A percentile compares a stretch with the other conserved stretches of the same genome.
Evolutionary conservation across 2,888 invertebrate species (phyloP).

Genomic region (Muschampia plurimacula): DNA sequence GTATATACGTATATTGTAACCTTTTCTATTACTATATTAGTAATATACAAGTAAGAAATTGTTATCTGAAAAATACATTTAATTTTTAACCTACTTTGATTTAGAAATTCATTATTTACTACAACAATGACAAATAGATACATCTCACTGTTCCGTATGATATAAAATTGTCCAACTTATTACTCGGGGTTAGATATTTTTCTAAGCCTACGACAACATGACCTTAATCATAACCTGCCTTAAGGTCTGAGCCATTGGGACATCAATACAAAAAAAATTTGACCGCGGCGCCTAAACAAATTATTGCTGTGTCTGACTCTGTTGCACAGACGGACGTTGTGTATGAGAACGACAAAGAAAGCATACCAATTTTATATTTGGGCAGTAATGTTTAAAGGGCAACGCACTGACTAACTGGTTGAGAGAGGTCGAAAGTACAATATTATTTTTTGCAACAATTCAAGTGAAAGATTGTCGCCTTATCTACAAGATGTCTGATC

Average conservation of each 20-base stretch:
- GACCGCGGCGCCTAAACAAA: constrained; percentile 67
- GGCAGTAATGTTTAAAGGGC: constrained; percentile 73
- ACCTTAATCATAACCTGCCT: constrained; percentile 82
- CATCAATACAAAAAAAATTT: constrained; percentile 69
- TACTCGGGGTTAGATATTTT: constrained; percentile 25
- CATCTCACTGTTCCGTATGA: too few relatives aligned
- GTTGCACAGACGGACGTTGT: constrained; percentile 52
- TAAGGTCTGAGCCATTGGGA: constrained; percentile 74
- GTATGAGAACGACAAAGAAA: constrained; percentile 60
- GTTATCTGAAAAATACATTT: not conserved
- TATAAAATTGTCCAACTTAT: not conserved
- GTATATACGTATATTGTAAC: too few relatives aligned
- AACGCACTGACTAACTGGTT: constrained; percentile 80
- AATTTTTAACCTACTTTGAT: too few relatives aligned
- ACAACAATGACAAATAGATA: too few relatives aligned
- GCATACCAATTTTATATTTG: constrained; percentile 73
- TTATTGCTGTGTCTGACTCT: constrained; percentile 55
- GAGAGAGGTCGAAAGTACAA: constrained; percentile 83
- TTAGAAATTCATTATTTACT: too few relatives aligned
- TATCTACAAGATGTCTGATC: constrained; percentile 9
- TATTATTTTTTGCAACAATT: constrained; percentile 72
- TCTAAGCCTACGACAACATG: constrained; percentile 71
- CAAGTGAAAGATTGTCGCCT: constrained; percentile 66
- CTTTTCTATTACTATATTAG: too few relatives aligned
- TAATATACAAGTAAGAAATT: not conserved